Evolutionary conservation across 2,113 vertebrate genomes (phyloP).

Genomic region (Puffinus mauretanicus): DNA sequence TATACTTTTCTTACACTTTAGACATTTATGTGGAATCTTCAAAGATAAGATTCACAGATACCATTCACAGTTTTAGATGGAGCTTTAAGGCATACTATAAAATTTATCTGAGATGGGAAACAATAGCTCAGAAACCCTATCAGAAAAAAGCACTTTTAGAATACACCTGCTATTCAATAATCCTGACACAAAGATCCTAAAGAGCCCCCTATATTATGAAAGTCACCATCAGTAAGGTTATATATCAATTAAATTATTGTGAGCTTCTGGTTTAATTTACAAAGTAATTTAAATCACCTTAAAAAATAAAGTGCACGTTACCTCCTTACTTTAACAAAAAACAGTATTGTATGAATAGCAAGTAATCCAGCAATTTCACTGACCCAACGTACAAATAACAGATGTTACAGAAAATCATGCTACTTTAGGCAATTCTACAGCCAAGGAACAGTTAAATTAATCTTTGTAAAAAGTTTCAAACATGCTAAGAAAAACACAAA

Average conservation of each 20-base stretch:
- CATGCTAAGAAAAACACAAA: background rate
- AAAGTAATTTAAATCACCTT: background rate
- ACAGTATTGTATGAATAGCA: background rate
- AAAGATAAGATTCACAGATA: slow-evolving; percentile 2
- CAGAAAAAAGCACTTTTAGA: background rate
- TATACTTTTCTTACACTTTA: background rate
- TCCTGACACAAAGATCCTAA: background rate
- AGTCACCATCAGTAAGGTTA: background rate
- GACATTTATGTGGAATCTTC: background rate
- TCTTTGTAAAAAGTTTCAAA: background rate
- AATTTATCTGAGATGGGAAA: background rate
- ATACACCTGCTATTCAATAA: background rate
- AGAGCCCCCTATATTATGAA: background rate
- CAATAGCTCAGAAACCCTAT: background rate
- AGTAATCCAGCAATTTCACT: background rate
- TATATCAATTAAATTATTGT: background rate
- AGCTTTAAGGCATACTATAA: background rate
- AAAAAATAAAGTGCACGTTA: background rate
- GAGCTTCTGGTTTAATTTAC: background rate
- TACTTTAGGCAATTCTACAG: background rate
- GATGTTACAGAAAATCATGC: background rate
- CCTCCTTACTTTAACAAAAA: background rate
- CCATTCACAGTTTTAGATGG: background rate
- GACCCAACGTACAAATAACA: background rate
- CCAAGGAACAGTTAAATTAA: background rate